Conservation (phyloP, 2,888 invertebrate genomes). For the Caradrina kadenii region DNA sequence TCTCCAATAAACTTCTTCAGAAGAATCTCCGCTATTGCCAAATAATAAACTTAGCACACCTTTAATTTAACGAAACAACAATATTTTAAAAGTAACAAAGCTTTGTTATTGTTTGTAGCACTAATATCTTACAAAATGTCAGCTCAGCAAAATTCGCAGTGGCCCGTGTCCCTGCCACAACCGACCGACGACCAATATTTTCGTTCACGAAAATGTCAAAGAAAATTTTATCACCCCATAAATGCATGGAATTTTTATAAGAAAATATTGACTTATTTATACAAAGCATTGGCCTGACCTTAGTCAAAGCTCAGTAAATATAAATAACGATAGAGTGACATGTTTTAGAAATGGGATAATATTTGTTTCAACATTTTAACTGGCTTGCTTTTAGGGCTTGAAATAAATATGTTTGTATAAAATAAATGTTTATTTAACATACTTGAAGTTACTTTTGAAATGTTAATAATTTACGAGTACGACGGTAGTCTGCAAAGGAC, state of each 20-base stretch:
- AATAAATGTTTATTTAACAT: constrained; percentile 32
- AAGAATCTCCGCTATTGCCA: neutral
- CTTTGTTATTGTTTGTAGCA: constrained; percentile 47
- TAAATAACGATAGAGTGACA: constrained; percentile 47
- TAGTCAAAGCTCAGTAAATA: constrained; percentile 48
- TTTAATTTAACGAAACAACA: constrained; percentile 27
- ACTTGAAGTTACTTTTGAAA: constrained; percentile 4
- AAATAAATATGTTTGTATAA: too few species aligned
- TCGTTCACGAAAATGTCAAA: constrained; percentile 59
- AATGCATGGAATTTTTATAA: constrained; percentile 61
- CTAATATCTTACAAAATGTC: constrained; percentile 55
- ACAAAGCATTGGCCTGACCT: constrained; percentile 31
- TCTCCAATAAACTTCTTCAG: neutral
- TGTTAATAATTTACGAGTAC: neutral
- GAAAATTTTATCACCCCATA: constrained; percentile 55
- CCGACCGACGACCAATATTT: constrained; percentile 51
- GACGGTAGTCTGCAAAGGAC: constrained; percentile 4
- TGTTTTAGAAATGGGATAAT: constrained; percentile 22
- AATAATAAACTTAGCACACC: neutral
- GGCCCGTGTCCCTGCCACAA: constrained; percentile 34
- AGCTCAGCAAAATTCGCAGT: constrained; percentile 54
- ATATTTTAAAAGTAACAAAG: constrained; percentile 30
- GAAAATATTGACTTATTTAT: constrained; percentile 54
- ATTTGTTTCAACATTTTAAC: constrained; percentile 33
- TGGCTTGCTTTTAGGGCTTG: neutral